phyloP scores from a whole-genome alignment of 2,113 vertebrate species.

The Ptilorrhoa leucosticta region DNA sequence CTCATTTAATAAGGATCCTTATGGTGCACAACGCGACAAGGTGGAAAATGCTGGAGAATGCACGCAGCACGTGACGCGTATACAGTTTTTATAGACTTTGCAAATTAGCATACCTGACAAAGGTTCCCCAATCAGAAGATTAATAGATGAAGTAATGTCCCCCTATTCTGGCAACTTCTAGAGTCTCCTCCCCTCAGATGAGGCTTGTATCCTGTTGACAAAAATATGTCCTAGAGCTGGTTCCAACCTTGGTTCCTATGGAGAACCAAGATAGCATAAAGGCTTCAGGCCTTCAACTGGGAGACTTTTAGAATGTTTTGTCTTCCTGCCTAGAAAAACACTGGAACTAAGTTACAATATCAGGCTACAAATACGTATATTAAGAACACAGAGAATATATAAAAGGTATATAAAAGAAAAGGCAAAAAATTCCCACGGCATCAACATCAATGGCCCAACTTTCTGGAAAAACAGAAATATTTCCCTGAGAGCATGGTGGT shows the following conservation, averaged over 20 bases:
- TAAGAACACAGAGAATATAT: background rate
- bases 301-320: background rate
- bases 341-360: background rate
- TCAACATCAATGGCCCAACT: background rate
- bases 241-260: background rate
- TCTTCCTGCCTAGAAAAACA: background rate
- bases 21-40: fast-evolving
- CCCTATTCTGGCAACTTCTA: background rate
- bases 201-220: background rate
- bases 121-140: background rate
- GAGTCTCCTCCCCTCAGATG: fast-evolving
- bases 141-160: background rate
- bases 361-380: background rate
- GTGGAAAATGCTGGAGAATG: fast-evolving
- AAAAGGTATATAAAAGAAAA: background rate
- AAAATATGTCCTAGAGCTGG: background rate
- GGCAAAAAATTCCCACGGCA: background rate
- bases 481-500: fast-evolving
- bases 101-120: background rate
- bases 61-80: fast-evolving
- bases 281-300: background rate
- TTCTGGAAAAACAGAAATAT: background rate
- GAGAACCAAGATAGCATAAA: background rate
- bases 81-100: background rate
- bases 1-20: background rate